Evolutionary conservation across 2,888 invertebrate genomes (phyloP).

Genomic region (Flabesymbios commensalis): DNA sequence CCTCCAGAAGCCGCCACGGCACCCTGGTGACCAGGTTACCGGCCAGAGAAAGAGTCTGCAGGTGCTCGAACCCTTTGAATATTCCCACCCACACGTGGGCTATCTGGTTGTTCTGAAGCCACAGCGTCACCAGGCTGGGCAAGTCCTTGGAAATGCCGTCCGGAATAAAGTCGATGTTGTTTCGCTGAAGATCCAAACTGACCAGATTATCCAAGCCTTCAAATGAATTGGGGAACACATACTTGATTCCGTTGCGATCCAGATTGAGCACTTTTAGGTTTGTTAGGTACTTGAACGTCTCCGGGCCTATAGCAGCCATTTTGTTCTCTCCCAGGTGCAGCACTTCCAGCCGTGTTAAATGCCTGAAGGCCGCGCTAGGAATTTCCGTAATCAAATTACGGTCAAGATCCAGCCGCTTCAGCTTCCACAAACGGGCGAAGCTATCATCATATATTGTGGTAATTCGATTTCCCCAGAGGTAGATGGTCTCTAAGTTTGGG

Average conservation of each 20-base stretch:
- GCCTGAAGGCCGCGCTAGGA: slow-evolving; percentile 23
- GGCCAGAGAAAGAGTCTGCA: slow-evolving; percentile 29
- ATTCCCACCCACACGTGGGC: slow-evolving; percentile 21
- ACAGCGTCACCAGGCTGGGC: slow-evolving; percentile 23
- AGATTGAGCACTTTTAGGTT: slow-evolving; percentile 31
- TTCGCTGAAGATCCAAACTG: slow-evolving; percentile 26
- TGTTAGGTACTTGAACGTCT: slow-evolving; percentile 27
- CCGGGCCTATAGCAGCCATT: slow-evolving; percentile 18
- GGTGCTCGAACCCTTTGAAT: slow-evolving; percentile 20
- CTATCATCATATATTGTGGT: slow-evolving; percentile 22
- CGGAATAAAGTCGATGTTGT: slow-evolving; percentile 25
- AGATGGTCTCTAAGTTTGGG: slow-evolving; percentile 23
- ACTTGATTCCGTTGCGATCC: slow-evolving; percentile 28
- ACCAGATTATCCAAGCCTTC: slow-evolving; percentile 22
- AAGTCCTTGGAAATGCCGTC: slow-evolving; percentile 23
- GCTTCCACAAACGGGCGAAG: slow-evolving; percentile 29
- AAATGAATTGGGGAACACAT: slow-evolving; percentile 25
- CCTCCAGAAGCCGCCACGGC: slow-evolving; percentile 22
- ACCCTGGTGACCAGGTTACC: slow-evolving; percentile 23
- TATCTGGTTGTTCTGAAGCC: slow-evolving; percentile 29
- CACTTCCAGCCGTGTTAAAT: slow-evolving; percentile 25
- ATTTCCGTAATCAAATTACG: slow-evolving; percentile 27
- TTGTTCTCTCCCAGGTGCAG: slow-evolving; percentile 32
- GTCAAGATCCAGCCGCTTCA: slow-evolving; percentile 33
- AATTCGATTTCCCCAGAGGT: slow-evolving; percentile 35